Evolutionary conservation across 1,140 invertebrate species (phyloP), one percentile per base, ranked within the genome.

Genomic region (Protaetia brevitarsis): DNA sequence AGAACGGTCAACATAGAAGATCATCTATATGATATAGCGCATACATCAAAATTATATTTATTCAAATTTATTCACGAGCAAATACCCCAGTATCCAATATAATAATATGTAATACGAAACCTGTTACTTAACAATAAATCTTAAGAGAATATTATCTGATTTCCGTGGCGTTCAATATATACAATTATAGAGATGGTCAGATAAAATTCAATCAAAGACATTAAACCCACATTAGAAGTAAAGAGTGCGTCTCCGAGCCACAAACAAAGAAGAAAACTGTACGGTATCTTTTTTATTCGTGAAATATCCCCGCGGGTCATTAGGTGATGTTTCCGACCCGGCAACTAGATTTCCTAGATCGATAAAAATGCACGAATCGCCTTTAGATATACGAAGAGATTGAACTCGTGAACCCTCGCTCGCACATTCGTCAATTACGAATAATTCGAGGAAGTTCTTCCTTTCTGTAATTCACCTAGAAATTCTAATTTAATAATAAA

Each of bases 21-120:
- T 19, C 41, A 23, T 51, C 41, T 23, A 19, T 10, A 21, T 10
- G 41, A 19, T 51, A 51, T 16, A 51, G 34, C 34, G 34, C 34
- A 51, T 23, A 19, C 41, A 51, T 51, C 41, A 19, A 21, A 8
- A 16, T 51, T 51, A 51, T 51, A 26, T 51, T 23, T 59, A 59
- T 59, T 59, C 8, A 59, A 59, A 59, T 59, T 59, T 59, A 59
- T 59, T 59, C 57, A 29, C 27, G 16, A 59, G 30, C 57, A 59
- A 59, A 59, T 31, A 31, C 57, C 29, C 27, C 16, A 28, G 30
- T 28, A 59, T 59, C 27, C 57, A 27, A 59, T 59, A 59, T 31
- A 59, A 59, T 28, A 59, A 59, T 27, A 31, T 29, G 41, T 51
- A 51, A 51, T 51, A 51, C 41, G 41, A 51, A 51, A 51, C 41